Evolutionary conservation across 2,888 invertebrate species (phyloP), one percentile per base, ranked within the genome.

Genomic region (Epirrhoe tristata): DNA sequence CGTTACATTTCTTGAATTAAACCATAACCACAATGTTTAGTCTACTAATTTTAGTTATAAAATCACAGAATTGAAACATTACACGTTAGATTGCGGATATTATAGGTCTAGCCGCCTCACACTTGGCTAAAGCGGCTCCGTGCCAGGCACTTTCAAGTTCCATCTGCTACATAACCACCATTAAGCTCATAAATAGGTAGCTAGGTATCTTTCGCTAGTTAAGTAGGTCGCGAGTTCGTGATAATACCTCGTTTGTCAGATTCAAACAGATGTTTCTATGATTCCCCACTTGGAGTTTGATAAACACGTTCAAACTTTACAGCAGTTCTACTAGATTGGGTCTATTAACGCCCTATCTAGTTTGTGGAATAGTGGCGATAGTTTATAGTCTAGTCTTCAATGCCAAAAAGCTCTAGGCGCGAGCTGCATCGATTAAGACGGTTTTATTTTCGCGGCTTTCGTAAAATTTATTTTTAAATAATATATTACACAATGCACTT

Each of bases 221-320:
- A 83, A 84, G 80, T 79, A 76, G 83, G 81, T 79, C 83, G 76
- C 71, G 66, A 72, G 77, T 82, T 82, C 90, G 90, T 90, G 90
- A 77, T 82, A 72, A 69, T 63, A 72, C 72, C 77, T 78, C 84
- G 71, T 90, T 89, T 83, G 76, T 81, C 75, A 77, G 71, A 65
- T 72, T 78, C 17, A 52, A 61, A 67, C 68, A 71, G 66, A 64
- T 64, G 53, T 63, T 66, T 60, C 70, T 69, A 64, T 70, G 68
- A 68, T 73, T 14, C 65, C 70, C 63, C 69, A 71, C 69, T 71
- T 73, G 65, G 61, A 55, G 64, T 70, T 66, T 62, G 71, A 71
- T 77, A 77, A 74, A 78, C 76, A 79, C 78, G 77, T 76, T 71
- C 60, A 62, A 78, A 77, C 70, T 79, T 73, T 69, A 61, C 52